A percentile compares a stretch with the other conserved stretches of the same genome.
Conservation (phyloP, 2,888 invertebrate genomes). For the Gymnoscelis rufifasciata region DNA sequence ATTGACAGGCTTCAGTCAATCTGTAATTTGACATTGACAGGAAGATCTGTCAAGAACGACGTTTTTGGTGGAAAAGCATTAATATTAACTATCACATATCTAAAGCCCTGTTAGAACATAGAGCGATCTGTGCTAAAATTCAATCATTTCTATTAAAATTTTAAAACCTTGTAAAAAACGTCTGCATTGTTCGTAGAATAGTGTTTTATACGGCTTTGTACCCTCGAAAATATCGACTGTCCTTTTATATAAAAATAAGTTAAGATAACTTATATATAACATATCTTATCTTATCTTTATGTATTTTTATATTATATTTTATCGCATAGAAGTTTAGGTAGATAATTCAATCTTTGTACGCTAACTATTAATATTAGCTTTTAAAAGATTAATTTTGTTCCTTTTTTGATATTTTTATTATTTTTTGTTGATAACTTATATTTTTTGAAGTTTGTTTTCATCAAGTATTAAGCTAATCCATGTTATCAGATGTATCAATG, state of each 20-base stretch:
- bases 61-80: conserved; percentile 3
- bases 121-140: conserved; percentile 1
- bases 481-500: not conserved
- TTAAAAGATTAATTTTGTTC: conserved; percentile 22
- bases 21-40: not conserved
- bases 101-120: conserved; percentile 3
- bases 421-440: conserved; percentile 23
- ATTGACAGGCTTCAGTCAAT: not conserved
- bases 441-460: conserved; percentile 3
- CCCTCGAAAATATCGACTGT: conserved; percentile 29
- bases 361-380: conserved; percentile 18
- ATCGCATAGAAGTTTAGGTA: conserved; percentile 27
- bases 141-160: conserved; percentile 4
- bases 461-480: not conserved
- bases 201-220: conserved; percentile 29
- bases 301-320: conserved; percentile 19
- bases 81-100: conserved; percentile 13
- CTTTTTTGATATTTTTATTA: conserved; percentile 27
- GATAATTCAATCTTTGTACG: conserved; percentile 22
- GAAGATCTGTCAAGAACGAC: not conserved
- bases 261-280: conserved; percentile 14
- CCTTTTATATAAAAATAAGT: conserved; percentile 24
- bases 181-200: conserved; percentile 22
- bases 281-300: conserved; percentile 13
- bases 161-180: conserved; percentile 22